These are phyloP conservation scores for Lithodes maja DNA, from an alignment of 2,888 invertebrate genomes.

Conservation along the genomic window DNA sequence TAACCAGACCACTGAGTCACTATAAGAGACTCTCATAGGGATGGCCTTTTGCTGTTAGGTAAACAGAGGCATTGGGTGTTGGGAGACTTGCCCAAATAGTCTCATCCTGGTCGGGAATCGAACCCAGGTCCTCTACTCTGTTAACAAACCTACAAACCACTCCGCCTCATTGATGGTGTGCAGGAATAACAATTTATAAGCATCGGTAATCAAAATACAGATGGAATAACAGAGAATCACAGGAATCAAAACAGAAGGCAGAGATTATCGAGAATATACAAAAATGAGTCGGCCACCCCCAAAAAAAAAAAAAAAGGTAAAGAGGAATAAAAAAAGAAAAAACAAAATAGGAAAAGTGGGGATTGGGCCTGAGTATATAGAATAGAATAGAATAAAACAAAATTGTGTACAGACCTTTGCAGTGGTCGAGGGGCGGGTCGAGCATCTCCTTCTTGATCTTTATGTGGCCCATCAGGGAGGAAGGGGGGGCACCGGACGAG, in stretches of 20 bases:
- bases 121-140: too few species aligned
- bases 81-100: too few species aligned
- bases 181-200: background rate
- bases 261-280: background rate
- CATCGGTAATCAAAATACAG: too few species aligned
- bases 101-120: too few species aligned
- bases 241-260: background rate
- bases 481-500: slow-evolving; percentile 40
- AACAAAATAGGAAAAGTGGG: background rate
- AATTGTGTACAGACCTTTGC: slow-evolving; percentile 49
- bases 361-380: background rate
- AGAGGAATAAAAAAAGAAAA: background rate
- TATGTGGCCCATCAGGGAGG: slow-evolving; percentile 48
- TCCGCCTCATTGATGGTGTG: background rate
- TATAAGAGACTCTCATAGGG: too few species aligned
- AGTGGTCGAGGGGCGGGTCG: slow-evolving; percentile 46
- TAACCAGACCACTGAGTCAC: too few species aligned
- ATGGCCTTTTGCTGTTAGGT: too few species aligned
- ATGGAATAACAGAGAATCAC: too few species aligned
- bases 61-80: too few species aligned
- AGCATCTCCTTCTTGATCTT: slow-evolving; percentile 62
- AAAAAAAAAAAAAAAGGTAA: background rate
- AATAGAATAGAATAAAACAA: background rate
- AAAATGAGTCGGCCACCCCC: background rate
- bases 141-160: background rate